Evolutionary conservation across 2,113 vertebrate species (phyloP).

Genomic region (Pyrgilauda ruficollis): DNA sequence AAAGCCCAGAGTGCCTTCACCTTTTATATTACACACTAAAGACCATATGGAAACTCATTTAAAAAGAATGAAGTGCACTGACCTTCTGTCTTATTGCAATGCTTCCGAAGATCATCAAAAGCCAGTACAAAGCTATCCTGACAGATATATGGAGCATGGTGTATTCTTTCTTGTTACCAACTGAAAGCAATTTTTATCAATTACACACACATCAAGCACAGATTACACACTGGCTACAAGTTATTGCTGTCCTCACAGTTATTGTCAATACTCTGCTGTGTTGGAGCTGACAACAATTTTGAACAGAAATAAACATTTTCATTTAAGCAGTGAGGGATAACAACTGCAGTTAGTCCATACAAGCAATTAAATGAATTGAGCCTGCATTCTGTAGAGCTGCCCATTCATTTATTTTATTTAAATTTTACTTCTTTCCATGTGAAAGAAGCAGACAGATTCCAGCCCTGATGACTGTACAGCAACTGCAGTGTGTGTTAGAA

Average conservation of each 20-base stretch:
- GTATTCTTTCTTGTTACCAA: conserved; percentile 31
- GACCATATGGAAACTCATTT: conserved; percentile 47
- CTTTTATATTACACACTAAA: not conserved
- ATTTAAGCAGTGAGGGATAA: conserved; percentile 9
- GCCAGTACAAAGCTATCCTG: not conserved
- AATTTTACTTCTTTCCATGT: not conserved
- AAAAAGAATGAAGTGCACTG: conserved; percentile 34
- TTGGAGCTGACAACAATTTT: not conserved
- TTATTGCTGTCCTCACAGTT: not conserved
- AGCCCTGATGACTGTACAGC: not conserved
- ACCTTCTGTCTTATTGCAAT: conserved; percentile 33
- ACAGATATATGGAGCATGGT: conserved; percentile 34
- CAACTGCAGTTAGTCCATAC: not conserved
- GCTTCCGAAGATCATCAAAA: conserved; percentile 16
- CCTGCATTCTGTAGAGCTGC: not conserved
- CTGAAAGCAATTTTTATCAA: conserved; percentile 44
- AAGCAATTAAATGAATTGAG: not conserved
- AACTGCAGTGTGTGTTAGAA: not conserved
- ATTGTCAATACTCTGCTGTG: not conserved
- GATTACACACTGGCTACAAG: not conserved
- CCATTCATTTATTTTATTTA: conserved; percentile 24
- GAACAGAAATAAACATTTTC: conserved; percentile 6
- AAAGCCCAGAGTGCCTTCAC: not conserved
- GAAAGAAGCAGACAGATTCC: not conserved
- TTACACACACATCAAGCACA: conserved; percentile 19